Conservation (phyloP, 1,140 invertebrate species). For the Philaenus spumarius region DNA sequence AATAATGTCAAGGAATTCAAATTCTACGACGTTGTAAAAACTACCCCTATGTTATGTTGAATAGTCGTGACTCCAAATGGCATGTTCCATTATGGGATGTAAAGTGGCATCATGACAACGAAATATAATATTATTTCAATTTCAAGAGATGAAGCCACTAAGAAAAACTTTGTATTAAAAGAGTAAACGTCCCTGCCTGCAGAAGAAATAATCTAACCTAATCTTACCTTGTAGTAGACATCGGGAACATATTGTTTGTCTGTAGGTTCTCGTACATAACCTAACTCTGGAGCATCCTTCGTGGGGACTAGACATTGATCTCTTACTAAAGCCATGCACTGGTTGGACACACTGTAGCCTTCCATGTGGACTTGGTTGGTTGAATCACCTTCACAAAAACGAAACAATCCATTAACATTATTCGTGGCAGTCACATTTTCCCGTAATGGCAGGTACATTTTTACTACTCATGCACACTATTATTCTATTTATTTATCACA, state of each 20-base stretch:
- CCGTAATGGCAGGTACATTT: no score
- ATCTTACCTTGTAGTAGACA: conserved; percentile 94
- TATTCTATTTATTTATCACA: neutral
- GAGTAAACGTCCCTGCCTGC: no score
- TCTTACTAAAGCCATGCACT: conserved; percentile 93
- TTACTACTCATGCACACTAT: neutral
- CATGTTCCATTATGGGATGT: no score
- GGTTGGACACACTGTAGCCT: conserved; percentile 97
- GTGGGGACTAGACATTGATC: conserved; percentile 95
- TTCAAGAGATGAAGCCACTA: no score
- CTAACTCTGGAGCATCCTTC: conserved; percentile 93
- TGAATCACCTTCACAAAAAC: conserved; percentile 62
- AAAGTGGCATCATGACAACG: no score
- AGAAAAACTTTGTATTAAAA: no score
- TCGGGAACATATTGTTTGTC: conserved; percentile 97
- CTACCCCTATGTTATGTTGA: no score
- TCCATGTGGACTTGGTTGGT: conserved; percentile 95
- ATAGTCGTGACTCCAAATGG: no score
- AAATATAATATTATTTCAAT: no score
- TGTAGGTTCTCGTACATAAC: conserved; percentile 88
- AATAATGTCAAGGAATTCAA: no score
- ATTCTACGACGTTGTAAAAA: no score
- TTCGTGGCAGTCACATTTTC: neutral
- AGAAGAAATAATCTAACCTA: conserved; percentile 1
- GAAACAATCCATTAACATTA: neutral